phyloP scores from a whole-genome alignment of 2,888 invertebrate genomes.

The Heteromyza rotundicornis region DNA sequence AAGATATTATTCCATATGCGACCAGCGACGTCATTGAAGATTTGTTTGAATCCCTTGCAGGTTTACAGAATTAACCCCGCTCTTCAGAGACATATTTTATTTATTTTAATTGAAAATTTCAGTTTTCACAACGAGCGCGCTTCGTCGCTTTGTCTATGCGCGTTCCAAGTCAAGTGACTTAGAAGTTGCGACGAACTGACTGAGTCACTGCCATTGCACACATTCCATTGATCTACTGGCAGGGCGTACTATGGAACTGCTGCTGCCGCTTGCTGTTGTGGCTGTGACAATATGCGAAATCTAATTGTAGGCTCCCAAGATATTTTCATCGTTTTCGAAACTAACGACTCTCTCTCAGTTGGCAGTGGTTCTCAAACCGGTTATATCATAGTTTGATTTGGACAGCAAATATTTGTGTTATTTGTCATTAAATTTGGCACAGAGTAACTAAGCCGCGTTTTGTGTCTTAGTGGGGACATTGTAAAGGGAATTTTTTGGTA shows the following conservation, averaged over 20 bases:
- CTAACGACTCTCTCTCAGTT: too few relatives aligned
- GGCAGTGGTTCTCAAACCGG: slow-evolving; percentile 1
- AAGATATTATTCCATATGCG: too few relatives aligned
- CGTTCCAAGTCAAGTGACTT: background rate
- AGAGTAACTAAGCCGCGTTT: background rate
- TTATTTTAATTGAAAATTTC: background rate
- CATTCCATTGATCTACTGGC: background rate
- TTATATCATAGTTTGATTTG: background rate
- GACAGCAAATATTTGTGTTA: background rate
- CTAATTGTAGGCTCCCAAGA: background rate
- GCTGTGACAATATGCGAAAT: background rate
- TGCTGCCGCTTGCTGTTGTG: too few relatives aligned
- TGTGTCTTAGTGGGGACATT: too few relatives aligned
- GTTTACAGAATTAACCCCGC: background rate
- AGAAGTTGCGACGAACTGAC: background rate
- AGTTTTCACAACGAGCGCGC: background rate
- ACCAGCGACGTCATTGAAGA: too few relatives aligned
- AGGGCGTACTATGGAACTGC: too few relatives aligned
- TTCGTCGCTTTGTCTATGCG: too few relatives aligned
- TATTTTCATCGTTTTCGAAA: too few relatives aligned
- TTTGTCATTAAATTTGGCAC: background rate
- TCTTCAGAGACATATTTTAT: background rate
- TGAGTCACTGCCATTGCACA: background rate
- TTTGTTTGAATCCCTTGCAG: background rate
- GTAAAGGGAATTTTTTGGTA: too few relatives aligned